Evolutionary conservation across 2,888 invertebrate species (phyloP).

Genomic region (Lithophane socia): DNA sequence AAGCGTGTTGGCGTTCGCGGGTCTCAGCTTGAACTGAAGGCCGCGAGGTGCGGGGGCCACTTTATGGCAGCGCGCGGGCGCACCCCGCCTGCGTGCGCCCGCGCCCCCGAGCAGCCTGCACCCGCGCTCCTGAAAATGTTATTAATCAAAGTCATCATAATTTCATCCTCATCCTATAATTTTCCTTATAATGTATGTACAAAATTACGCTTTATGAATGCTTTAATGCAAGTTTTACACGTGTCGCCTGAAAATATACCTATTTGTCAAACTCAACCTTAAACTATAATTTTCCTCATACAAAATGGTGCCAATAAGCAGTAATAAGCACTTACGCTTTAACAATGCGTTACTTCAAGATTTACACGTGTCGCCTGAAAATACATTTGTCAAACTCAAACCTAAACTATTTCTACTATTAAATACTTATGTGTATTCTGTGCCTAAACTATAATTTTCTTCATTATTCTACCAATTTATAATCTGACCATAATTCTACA

Average conservation of each 20-base stretch:
- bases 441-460: constrained; percentile 6
- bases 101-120: constrained; percentile 63
- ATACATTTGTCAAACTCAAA: constrained; percentile 3
- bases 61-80: constrained; percentile 82
- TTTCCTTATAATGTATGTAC: constrained; percentile 10
- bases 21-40: constrained; percentile 87
- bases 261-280: constrained; percentile 5
- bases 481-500: background rate
- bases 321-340: too few species aligned
- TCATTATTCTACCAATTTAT: constrained; percentile 7
- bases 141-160: constrained; percentile 28
- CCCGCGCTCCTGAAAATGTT: constrained; percentile 60
- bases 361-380: constrained; percentile 24
- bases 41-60: constrained; percentile 88
- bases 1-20: constrained; percentile 85
- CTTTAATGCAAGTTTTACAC: constrained; percentile 7
- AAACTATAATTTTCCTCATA: background rate
- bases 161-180: constrained; percentile 19
- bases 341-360: background rate
- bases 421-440: too few species aligned
- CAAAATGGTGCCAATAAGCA: too few species aligned
- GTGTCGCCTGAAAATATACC: constrained; percentile 9
- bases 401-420: background rate
- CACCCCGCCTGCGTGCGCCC: constrained; percentile 77
- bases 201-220: background rate